These are phyloP conservation scores for Coluber constrictor DNA, from an alignment of 2,797 vertebrate genomes.

Conservation along the genomic window DNA sequence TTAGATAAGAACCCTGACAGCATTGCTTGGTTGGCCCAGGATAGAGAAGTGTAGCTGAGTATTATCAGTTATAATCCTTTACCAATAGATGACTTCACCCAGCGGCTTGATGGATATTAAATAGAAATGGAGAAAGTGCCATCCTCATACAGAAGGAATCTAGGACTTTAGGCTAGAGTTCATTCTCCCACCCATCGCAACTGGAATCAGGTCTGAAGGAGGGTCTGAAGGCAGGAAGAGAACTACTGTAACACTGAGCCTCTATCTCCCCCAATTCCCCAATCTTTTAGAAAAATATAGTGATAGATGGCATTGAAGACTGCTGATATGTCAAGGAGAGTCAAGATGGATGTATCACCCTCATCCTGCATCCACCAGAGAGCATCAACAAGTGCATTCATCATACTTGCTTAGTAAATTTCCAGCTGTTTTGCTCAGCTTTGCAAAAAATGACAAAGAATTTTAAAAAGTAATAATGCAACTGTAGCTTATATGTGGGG, in stretches of 20 bases:
- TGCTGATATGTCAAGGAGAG: neutral
- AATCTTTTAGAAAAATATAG: neutral
- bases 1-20: neutral
- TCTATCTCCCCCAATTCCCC: neutral
- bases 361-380: neutral
- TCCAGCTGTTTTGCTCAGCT: neutral
- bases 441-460: slow-evolving; percentile 27
- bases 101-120: neutral
- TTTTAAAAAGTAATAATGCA: slow-evolving; percentile 30
- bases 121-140: neutral
- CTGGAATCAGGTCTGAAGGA: neutral
- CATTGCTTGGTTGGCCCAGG: neutral
- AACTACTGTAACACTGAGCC: neutral
- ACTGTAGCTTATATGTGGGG: neutral
- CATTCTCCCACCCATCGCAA: neutral
- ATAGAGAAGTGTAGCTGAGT: neutral
- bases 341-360: neutral
- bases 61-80: neutral
- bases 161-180: neutral
- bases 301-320: neutral
- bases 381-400: neutral
- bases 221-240: neutral
- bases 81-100: neutral
- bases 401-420: neutral
- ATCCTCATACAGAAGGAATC: neutral